Evolutionary conservation across 1,140 invertebrate species (phyloP).

Genomic region (Akabosia matsudoensis): DNA sequence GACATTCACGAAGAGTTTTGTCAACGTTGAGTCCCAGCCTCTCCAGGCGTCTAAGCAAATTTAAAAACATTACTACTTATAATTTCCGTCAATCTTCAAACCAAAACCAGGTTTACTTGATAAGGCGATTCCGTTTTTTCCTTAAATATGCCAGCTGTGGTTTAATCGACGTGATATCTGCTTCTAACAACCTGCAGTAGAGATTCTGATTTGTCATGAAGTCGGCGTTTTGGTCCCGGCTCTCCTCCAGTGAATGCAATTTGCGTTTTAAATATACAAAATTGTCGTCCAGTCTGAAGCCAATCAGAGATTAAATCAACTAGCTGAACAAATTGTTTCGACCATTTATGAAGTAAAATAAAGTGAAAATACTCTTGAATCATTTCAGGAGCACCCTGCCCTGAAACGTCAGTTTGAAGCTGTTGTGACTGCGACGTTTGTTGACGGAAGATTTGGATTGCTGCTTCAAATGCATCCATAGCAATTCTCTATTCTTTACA

Average conservation of each 20-base stretch:
- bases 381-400: neutral
- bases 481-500: constrained; percentile 41
- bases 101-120: constrained; percentile 33
- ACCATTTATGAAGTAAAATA: too few species aligned
- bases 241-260: constrained; percentile 67
- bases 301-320: too few species aligned
- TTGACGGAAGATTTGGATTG: constrained; percentile 41
- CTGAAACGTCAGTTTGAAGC: constrained; percentile 23
- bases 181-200: constrained; percentile 73
- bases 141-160: constrained; percentile 74
- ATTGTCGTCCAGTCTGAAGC: constrained; percentile 72
- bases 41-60: constrained; percentile 34
- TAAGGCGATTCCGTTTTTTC: constrained; percentile 56
- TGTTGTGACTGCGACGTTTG: constrained; percentile 42
- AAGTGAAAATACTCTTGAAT: constrained; percentile 34
- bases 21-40: constrained; percentile 29
- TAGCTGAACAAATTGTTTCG: too few species aligned
- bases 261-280: constrained; percentile 66
- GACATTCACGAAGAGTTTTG: constrained; percentile 31
- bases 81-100: too few species aligned
- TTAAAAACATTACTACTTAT: too few species aligned
- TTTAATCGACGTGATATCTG: constrained; percentile 82
- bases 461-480: constrained; percentile 42
- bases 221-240: constrained; percentile 69
- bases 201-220: constrained; percentile 70